Evolutionary conservation across 2,113 vertebrate species (phyloP), one percentile per base, ranked within the genome.

Genomic region (Galemys pyrenaicus): DNA sequence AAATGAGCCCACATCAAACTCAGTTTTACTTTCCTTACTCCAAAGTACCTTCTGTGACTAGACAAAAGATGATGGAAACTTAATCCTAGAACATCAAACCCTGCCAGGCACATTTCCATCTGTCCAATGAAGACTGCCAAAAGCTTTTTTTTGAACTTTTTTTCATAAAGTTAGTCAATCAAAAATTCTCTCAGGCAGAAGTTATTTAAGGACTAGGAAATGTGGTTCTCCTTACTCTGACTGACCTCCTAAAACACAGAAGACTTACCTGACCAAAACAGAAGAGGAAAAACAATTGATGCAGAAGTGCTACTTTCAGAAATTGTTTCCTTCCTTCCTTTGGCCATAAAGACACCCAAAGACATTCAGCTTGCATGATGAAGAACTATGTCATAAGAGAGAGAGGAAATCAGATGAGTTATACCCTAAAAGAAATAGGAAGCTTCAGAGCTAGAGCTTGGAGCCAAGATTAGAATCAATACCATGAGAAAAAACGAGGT

Each of bases 51-150:
- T 96, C 97, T 97, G 96, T 96, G 90, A 96, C 80, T 95, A 97
- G 96, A 97, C 95, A 97, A 97, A 96, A 96, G 95, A 96, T 86
- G 95, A 97, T 94, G 85, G 87, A 96, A 97, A 93, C 95, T 95
- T 96, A 96, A 93, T 94, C 93, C 85, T 92, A 95, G 97, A 97
- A 90, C 94, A 96, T 94, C 93, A 92, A 95, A 96, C 84, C 78
- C 87, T 94, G 96, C 96, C 96, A 97, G 96, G 96, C 96, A 86
- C 87, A 96, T 81, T 97, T 96, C 96, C 96, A 97, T 97, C 96
- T 97, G 96, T 96, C 95, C 92, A 75, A 8, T 95, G 81, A 90
- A 97, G 94, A 93, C 12, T 97, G 96, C 96, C 97, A 96, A 96
- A 95, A 95, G 56, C 44, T 87, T 78, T 90, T 96, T 35, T 81